Percentiles rank a stretch among this genome's conserved stretches.
Conservation (phyloP, 2,113 vertebrate genomes). For the Zapornia atra region DNA sequence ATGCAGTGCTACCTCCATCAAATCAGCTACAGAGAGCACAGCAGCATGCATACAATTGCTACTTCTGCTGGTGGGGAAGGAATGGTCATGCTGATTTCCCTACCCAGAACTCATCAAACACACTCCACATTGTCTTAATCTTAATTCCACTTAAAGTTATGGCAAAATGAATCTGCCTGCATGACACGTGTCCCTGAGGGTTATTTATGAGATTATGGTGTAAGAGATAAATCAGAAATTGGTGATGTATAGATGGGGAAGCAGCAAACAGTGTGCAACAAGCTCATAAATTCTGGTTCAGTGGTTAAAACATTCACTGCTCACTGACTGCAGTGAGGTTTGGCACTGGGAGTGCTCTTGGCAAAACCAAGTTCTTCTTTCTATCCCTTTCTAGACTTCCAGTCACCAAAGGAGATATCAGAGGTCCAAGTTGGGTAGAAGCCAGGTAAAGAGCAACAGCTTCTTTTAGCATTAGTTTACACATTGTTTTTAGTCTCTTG, state of each 20-base stretch:
- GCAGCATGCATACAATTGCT: rapidly evolving
- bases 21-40: neutral
- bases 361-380: neutral
- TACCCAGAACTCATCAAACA: neutral
- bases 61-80: neutral
- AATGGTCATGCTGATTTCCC: neutral
- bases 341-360: neutral
- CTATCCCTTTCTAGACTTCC: neutral
- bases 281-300: neutral
- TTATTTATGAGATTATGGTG: neutral
- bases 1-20: neutral
- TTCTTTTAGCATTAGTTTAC: neutral
- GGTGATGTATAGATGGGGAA: neutral
- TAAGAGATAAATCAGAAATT: neutral
- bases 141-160: neutral
- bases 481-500: neutral
- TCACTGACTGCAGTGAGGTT: neutral
- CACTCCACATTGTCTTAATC: neutral
- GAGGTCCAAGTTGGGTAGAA: neutral
- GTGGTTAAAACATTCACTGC: neutral
- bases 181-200: neutral
- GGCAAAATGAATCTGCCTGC: neutral
- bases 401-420: neutral
- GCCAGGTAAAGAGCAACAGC: neutral
- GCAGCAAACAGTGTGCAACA: neutral